Evolutionary conservation across 35 echinoderm and acorn worm genomes (phyloP), one percentile per base, ranked within the genome.

Genomic region (Eucidaris tribuloides): DNA sequence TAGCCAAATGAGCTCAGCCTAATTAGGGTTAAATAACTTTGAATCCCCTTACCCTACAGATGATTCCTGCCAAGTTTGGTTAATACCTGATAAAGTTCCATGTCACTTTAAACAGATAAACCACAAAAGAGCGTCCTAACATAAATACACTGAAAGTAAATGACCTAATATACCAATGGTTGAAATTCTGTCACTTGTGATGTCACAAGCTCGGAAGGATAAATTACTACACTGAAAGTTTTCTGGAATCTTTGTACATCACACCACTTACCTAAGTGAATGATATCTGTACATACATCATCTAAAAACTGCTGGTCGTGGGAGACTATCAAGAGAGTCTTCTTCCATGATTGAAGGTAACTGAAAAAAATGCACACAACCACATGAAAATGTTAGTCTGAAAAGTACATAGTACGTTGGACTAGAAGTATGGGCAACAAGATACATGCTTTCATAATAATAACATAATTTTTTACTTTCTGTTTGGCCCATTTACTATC

Each of bases 251-350:
- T 17, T 66, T 66, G 15, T 42, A 77, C 52, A 46, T 37, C 13
- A 4, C 22, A 5, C 50, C 29, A 83, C 87, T 81, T 63, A 99
- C 96, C 96, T 90, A 99, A 81, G 85, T 93, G 91, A n/a, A 99
- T 99, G 25, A 93, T 87, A 87, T 99, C 96, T 41, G 96, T 93
- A 76, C 96, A 99, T 39, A 99, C 90, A 72, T 93, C 87, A 52
- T 99, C 96, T 71, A 99, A 84, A 83, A 99, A 93, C 56, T 88
- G 86, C 84, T 93, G 96, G 89, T 99, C 96, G 70, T 99, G 96
- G 50, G 96, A 99, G 5, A 99, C 94, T 66, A 99, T 79, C 4
- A 93, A 83, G 36, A 99, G 77, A 0, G 96, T 99, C 64, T 97
- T 99, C 55, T 99, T 99, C 96, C 96, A 99, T 32, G 88, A 86